Evolutionary conservation across 1,140 invertebrate genomes (phyloP), one percentile per base, ranked within the genome.

Genomic region (Hyphantria cunea): DNA sequence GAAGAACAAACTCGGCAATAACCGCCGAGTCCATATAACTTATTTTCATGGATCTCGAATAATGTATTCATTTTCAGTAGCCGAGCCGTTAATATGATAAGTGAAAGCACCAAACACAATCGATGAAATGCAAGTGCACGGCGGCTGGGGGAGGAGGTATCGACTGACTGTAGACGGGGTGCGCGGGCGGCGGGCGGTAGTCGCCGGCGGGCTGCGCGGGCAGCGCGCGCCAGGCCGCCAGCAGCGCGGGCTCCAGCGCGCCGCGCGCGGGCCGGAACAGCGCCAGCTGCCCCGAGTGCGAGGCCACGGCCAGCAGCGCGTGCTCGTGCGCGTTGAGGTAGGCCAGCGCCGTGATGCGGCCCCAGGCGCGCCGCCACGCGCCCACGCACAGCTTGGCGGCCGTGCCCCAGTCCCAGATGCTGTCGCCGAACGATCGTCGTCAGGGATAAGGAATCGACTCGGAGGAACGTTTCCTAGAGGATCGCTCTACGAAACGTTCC

Each of bases 261-360:
- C 76, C 76, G 69, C 78, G 72, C 71, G 67, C 64, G 54, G 74
- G 74, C 79, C 80, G 70, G 80, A 82, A 97, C 8, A 98, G 80
- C 72, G 94, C 92, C 12, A 98, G 92, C 48, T 95, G 93, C 32
- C 96, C 96, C 85, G 97, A 95, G 84, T 97, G 96, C 68, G 93
- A 92, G 53, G 94, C 95, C 37, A 94, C 92, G 86, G 96, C 92
- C 15, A 97, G 86, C 62, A 97, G 84, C 25, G 94, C 92, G 56
- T 94, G 92, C 80, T 97, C 96, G 80, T 98, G 97, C 52, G 95
- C 92, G 91, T 99, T 98, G n/a, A 98, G 87, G 85, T 97, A 97
- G 72, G 98, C 95, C 33, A 98, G 90, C 34, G 95, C 92, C 7
- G 96, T 96, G 39, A 99, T 94, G 49, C 94, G 93, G 17, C 94